Conservation (phyloP, 1,140 invertebrate species). For the Atopsyche davidsoni region DNA sequence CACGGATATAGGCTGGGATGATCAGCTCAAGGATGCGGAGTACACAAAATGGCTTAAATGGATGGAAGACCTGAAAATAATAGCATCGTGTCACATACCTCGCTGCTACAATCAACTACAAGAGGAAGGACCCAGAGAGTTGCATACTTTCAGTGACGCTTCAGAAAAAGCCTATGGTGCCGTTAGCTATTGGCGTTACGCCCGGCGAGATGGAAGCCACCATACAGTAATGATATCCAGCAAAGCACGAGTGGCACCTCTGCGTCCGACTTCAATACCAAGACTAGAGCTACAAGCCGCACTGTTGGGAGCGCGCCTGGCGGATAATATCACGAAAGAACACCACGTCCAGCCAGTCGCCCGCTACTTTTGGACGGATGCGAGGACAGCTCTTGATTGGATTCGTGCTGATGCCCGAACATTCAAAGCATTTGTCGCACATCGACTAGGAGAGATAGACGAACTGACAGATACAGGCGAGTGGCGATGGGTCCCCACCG, state of each 20-base stretch:
- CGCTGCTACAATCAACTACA: too few species aligned
- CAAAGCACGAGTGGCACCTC: conserved; percentile 30
- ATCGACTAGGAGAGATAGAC: conserved; percentile 33
- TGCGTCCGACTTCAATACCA: conserved; percentile 29
- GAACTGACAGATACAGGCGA: conserved; percentile 26
- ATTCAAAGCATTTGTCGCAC: conserved; percentile 30
- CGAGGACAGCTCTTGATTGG: conserved; percentile 33
- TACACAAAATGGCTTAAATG: too few species aligned
- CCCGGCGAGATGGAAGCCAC: too few species aligned
- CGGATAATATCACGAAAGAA: conserved; percentile 17
- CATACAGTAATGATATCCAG: too few species aligned
- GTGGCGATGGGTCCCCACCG: conserved; percentile 33
- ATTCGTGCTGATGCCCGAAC: conserved; percentile 29
- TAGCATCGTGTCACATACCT: too few species aligned
- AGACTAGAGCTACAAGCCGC: conserved; percentile 32
- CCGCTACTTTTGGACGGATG: conserved; percentile 32
- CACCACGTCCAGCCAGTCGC: conserved; percentile 7
- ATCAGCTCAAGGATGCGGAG: too few species aligned
- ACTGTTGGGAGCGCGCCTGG: conserved; percentile 28
- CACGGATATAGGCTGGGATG: too few species aligned
- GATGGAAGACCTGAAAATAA: too few species aligned
- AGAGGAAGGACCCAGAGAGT: too few species aligned
- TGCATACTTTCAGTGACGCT: too few species aligned
- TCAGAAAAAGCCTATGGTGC: too few species aligned
- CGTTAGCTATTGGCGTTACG: too few species aligned